Base-by-base conservation (phyloP, 2,113 vertebrate species). In the Quiscalus mexicanus region DNA sequence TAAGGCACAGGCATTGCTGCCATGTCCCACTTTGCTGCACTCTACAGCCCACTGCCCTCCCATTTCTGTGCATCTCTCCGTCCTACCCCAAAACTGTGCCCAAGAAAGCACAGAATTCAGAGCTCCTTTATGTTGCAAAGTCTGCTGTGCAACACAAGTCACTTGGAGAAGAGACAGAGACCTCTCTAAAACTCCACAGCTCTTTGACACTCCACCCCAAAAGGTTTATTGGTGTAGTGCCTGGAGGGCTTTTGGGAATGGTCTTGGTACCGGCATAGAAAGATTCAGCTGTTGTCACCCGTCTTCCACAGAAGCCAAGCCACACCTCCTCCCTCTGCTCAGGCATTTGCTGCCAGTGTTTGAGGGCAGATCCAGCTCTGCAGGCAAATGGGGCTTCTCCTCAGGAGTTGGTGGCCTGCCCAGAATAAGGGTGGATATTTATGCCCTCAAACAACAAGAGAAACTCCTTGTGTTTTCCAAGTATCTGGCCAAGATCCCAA, bases 381-480 rank as follows among this genome's bases (percentile, higher is more conserved):
- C 59, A 94, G 79, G 62, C 76, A 82, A 85, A 73, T 3, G 4
- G 37, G 37, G 59, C 39, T 95, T 91, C 93, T 91, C 84, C 70
- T 62, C 67, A 59, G 91, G 93, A 90, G 88, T 0, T 88, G 84
- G 89, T 87, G 90, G 87, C 67, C 92, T 97, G 87, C 93, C 94
- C 78, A 95, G 82, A 94, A 50, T 0, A 3, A 65, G 42, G 23
- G 62, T 17, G 74, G 71, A 22, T 85, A 96, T 86, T 95, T 84
- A 58, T 22, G 39, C 55, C 31, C 76, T 90, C 79, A 77, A 70
- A 69, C 35, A 95, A 80, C 8, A 18, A 7, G 67, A 94, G 41
- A 88, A 95, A 74, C 22, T 77, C 82, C 78, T 93, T 10, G 2
- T 80, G 49, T 85, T 93, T 90, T 77, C 56, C 79, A 95, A 58